Evolutionary conservation across 2,888 invertebrate species (phyloP).

Genomic region (Tenthredo distinguenda): DNA sequence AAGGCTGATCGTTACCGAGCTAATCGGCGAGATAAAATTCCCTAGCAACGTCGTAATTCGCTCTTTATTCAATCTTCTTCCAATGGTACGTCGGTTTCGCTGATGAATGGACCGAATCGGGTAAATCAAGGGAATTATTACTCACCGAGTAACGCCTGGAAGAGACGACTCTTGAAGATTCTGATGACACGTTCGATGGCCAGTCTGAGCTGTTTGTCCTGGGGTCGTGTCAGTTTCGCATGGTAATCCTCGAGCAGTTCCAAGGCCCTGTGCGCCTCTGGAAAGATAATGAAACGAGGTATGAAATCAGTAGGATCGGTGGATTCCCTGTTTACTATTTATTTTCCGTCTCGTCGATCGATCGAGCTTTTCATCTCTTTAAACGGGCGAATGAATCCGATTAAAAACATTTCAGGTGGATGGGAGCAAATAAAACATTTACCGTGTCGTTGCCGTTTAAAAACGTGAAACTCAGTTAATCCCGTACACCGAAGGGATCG

Average conservation of each 20-base stretch:
- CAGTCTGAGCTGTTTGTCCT: conserved; percentile 95
- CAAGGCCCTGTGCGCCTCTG: conserved; percentile 98
- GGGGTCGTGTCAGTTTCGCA: conserved; percentile 94
- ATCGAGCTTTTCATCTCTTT: background rate
- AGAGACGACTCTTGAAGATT: conserved; percentile 98
- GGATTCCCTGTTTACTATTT: background rate
- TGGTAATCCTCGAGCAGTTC: conserved; percentile 99
- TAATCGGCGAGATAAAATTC: background rate
- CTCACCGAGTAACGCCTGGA: conserved; percentile 98
- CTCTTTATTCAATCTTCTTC: too few relatives aligned
- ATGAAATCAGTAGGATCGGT: background rate
- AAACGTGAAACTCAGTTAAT: background rate
- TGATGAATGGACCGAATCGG: background rate
- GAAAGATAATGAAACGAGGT: conserved; percentile 66
- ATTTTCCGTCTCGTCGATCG: background rate
- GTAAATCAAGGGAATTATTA: conserved; percentile 59
- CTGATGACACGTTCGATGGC: conserved; percentile 99
- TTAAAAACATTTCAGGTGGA: background rate
- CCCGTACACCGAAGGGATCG: background rate
- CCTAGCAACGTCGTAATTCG: background rate
- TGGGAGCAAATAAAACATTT: background rate
- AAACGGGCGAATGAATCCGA: background rate
- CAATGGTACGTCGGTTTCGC: background rate
- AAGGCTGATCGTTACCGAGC: background rate
- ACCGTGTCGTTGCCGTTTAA: background rate